A percentile compares a stretch with the other conserved stretches of the same genome.
phyloP scores from a whole-genome alignment of 2,113 vertebrate species.

The Pangasianodon gigas region DNA sequence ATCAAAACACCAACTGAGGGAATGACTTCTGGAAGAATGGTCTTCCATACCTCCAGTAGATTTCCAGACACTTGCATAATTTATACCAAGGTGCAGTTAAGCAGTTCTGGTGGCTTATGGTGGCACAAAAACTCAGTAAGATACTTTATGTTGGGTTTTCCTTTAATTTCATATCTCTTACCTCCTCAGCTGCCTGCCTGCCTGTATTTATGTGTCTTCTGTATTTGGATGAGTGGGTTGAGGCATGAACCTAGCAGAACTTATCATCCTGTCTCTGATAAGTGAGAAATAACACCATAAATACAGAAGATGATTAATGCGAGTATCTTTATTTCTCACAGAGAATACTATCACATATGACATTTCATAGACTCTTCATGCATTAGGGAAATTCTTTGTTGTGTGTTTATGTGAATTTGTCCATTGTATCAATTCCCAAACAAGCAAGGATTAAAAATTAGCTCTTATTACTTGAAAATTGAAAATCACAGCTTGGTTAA shows the following conservation, averaged over 20 bases:
- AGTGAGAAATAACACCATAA: constrained; percentile 7
- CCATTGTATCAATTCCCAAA: too few relatives aligned
- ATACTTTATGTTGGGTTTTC: neutral
- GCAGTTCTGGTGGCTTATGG: neutral
- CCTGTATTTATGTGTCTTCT: neutral
- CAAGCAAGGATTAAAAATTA: too few relatives aligned
- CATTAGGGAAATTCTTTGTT: neutral
- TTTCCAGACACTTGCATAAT: neutral
- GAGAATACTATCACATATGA: too few relatives aligned
- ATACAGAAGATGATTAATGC: constrained; percentile 17
- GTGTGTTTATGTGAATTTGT: neutral
- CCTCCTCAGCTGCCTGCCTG: neutral
- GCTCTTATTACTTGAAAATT: too few relatives aligned
- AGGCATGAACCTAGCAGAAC: neutral
- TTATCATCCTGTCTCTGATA: constrained; percentile 2
- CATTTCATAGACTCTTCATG: too few relatives aligned
- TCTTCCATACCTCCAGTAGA: neutral
- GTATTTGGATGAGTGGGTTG: neutral
- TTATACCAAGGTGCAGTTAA: neutral
- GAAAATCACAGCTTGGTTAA: too few relatives aligned
- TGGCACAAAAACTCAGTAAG: neutral
- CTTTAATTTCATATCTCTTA: neutral
- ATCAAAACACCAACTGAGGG: too few relatives aligned
- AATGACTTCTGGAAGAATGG: neutral
- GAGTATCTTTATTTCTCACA: neutral